phyloP scores from a whole-genome alignment of 2,888 invertebrate genomes.

The Tipula lateralis region DNA sequence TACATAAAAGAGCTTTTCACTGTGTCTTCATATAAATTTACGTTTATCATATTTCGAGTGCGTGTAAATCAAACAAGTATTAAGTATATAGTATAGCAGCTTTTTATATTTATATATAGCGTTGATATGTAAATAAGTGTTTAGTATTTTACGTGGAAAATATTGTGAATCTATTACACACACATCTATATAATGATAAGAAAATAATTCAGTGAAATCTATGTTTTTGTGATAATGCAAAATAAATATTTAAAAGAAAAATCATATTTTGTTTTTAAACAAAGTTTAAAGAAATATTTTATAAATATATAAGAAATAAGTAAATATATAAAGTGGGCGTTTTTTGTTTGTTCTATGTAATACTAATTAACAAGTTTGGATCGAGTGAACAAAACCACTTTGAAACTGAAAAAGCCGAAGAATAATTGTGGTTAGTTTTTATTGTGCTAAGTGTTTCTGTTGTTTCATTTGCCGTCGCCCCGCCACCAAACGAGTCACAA shows the following conservation, averaged over 20 bases:
- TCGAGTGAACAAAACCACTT: not conserved
- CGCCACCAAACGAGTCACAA: not conserved
- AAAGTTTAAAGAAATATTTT: not conserved
- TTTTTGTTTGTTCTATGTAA: not conserved
- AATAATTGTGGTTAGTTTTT: not conserved
- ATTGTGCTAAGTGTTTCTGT: not conserved
- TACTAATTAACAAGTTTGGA: not conserved
- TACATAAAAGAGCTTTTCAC: not conserved
- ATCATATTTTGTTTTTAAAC: not conserved
- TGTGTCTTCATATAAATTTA: not conserved
- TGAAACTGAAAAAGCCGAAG: not conserved
- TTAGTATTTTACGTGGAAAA: not conserved
- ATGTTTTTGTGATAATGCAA: not conserved
- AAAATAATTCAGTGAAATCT: not conserved
- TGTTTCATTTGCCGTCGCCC: not conserved
- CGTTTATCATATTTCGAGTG: not conserved
- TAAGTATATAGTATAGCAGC: not conserved
- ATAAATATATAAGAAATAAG: not conserved
- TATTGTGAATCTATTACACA: not conserved
- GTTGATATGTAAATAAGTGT: not conserved
- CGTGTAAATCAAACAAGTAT: not conserved
- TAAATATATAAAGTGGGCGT: not conserved
- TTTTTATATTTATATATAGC: not conserved
- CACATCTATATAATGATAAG: not conserved
- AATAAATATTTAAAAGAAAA: not conserved